Conservation (phyloP, 1,140 invertebrate species). For the Tenebrio molitor region DNA sequence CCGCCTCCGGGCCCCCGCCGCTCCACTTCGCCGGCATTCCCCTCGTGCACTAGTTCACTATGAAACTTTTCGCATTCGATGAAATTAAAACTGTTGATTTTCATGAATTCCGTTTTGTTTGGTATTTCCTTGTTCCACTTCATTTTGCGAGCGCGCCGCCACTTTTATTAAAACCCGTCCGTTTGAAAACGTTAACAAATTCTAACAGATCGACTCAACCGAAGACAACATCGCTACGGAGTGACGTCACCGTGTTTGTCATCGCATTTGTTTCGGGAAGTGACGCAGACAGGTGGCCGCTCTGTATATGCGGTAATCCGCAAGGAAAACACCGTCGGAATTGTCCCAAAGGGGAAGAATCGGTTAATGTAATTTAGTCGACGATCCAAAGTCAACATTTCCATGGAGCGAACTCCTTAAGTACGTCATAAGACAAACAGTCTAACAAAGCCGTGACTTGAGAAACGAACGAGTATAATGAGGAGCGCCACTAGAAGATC, state of each 20-base stretch:
- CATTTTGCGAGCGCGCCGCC: slow-evolving; percentile 38
- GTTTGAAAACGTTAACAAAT: slow-evolving; percentile 28
- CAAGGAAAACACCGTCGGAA: slow-evolving; percentile 14
- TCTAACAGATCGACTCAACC: not conserved
- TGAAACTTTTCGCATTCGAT: slow-evolving; percentile 52
- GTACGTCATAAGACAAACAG: slow-evolving; percentile 42
- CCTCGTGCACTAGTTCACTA: slow-evolving; percentile 53
- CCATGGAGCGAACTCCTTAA: slow-evolving; percentile 11
- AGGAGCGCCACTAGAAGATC: slow-evolving; percentile 33
- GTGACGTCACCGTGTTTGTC: slow-evolving; percentile 27
- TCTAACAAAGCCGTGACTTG: slow-evolving; percentile 46
- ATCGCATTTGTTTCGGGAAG: not conserved
- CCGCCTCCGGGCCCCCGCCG: not conserved
- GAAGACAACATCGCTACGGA: not conserved
- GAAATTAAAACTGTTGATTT: slow-evolving; percentile 54
- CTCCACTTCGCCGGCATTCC: slow-evolving; percentile 49
- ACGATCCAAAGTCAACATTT: slow-evolving; percentile 31
- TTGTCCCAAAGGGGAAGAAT: not conserved
- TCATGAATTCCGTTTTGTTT: slow-evolving; percentile 55
- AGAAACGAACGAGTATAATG: slow-evolving; percentile 39
- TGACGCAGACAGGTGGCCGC: too few relatives aligned
- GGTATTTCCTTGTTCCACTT: slow-evolving; percentile 52
- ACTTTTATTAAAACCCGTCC: slow-evolving; percentile 26
- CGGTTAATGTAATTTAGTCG: slow-evolving; percentile 27
- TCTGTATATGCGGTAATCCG: not conserved